Base-by-base conservation (phyloP, 1,140 invertebrate species). In the Danaus melanippus region DNA sequence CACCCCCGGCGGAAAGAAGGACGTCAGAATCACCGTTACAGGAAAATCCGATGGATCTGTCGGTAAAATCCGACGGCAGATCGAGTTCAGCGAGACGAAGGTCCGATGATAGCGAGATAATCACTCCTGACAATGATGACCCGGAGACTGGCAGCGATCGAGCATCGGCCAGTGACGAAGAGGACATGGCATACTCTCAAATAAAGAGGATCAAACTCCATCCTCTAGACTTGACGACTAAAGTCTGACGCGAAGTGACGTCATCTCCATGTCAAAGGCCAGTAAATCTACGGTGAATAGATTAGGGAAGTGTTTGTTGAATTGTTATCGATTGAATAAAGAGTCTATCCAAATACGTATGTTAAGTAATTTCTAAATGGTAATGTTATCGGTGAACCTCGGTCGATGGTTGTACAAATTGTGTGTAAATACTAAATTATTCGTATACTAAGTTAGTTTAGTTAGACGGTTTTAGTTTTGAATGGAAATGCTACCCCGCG, bases 1-100 rank as follows among this genome's bases (percentile, higher is more conserved):
- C 81, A 15, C 83, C 84, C 8, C 76, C 84, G 4, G 78, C 79
- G 0, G 85, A 87, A 52, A 67, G 87, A 47, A 77, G 81, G 64
- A 79, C 77, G 7, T 87, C 86, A 1, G 83, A 85, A 55, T 88
- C 87, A 10, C 85, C 85, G 0, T 51, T 89, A 7, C 90, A 92
- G 74, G 92, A 94, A 53, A 91, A 93, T 68, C 94, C 93, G n/a
- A 95, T 95, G 64, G 93, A 95, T 72, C 81, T 95, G 43, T 93
- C 92, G 5, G 92, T 93, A 81, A 93, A 92, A 67, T 89, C 89
- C 3, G 85, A 87, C 40, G 89, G 89, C 12, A 84, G 86, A 42
- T 85, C 87, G 10, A 88, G 86, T 64, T 86, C 85, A 4, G 85
- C 84, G 10, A 66, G 87, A 64, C 71, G 80, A 67, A 51, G 78